phyloP scores from a whole-genome alignment of 2,888 invertebrate species.

The Cephus nigrinus region DNA sequence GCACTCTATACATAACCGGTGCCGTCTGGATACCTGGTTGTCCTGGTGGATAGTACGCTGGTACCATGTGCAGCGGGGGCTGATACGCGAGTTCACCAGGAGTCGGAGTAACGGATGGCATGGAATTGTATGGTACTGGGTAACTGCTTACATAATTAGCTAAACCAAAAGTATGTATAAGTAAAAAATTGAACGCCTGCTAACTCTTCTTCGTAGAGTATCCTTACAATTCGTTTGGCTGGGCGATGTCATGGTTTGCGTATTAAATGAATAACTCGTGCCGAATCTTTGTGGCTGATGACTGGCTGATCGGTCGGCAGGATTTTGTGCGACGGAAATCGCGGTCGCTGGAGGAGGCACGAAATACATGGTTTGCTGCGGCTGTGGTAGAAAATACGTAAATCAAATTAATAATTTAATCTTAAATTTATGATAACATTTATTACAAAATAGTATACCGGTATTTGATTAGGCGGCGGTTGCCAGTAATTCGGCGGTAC shows the following conservation, averaged over 20 bases:
- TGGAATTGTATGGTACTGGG: constrained; percentile 57
- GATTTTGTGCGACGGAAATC: constrained; percentile 53
- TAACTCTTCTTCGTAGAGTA: background rate
- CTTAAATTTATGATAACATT: background rate
- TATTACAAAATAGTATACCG: constrained; percentile 36
- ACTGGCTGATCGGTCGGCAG: constrained; percentile 40
- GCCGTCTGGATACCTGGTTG: constrained; percentile 59
- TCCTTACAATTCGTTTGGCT: constrained; percentile 42
- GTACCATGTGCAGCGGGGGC: constrained; percentile 58
- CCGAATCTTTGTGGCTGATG: constrained; percentile 50
- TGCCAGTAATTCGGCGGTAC: constrained; percentile 58
- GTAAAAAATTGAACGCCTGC: background rate
- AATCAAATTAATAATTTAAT: background rate
- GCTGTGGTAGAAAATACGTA: constrained; percentile 30
- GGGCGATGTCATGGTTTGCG: constrained; percentile 58
- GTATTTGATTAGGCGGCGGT: constrained; percentile 57
- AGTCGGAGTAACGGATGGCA: constrained; percentile 53
- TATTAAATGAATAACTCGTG: constrained; percentile 56
- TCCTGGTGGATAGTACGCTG: constrained; percentile 55
- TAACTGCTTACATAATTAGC: constrained; percentile 60
- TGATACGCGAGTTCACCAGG: constrained; percentile 58
- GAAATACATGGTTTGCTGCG: constrained; percentile 62
- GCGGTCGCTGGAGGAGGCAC: constrained; percentile 57
- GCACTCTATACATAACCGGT: constrained; percentile 61
- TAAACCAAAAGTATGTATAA: constrained; percentile 20